Evolutionary conservation across 2,113 vertebrate species (phyloP), one percentile per base, ranked within the genome.

Genomic region (Microtus richardsoni): DNA sequence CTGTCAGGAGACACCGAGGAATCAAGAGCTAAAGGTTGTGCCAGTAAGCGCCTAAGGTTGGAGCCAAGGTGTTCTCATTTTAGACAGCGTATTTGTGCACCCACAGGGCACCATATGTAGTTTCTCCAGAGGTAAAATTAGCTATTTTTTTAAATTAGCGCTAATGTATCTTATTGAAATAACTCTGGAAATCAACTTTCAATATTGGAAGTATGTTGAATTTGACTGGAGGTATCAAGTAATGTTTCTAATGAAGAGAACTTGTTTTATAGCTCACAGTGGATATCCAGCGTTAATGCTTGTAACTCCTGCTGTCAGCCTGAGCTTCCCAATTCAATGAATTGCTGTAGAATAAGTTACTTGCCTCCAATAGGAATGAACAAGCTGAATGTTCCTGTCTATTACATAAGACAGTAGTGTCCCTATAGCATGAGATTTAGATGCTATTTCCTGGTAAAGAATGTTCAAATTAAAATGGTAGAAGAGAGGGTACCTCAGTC

Each of bases 171-270:
- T 71, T 92, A 74, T 21, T 93, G 86, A 64, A 78, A 44, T 95
- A 52, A 95, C n/a, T 88, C 88, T 92, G 82, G 93, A 33, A 92
- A 74, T 75, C 22, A 89, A 11, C 24, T 95, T 16, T 94, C 49
- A 71, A 4, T 92, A 47, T 77, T 91, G 82, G 93, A 89, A 93
- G 89, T 73, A 52, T 13, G 39, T 91, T 96, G 41, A 92, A 14
- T 89, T 93, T 95, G 39, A 54, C 71, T 89, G 64, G 30, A 84
- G 58, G 7, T 68, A 77, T 80, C n/a, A 77, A 41, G 88, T 80
- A 87, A 41, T 92, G 79, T 91, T 75, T 86, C 39, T 70, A 70
- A 75, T 12, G 5, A 28, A 22, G 85, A 93, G 8, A 24, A 22
- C 12, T 41, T 96, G 12, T 87, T 92, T 86, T 89, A 10, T 92